Conservation (phyloP, 2,797 vertebrate genomes). For the Phrynocephalus forsythii region DNA sequence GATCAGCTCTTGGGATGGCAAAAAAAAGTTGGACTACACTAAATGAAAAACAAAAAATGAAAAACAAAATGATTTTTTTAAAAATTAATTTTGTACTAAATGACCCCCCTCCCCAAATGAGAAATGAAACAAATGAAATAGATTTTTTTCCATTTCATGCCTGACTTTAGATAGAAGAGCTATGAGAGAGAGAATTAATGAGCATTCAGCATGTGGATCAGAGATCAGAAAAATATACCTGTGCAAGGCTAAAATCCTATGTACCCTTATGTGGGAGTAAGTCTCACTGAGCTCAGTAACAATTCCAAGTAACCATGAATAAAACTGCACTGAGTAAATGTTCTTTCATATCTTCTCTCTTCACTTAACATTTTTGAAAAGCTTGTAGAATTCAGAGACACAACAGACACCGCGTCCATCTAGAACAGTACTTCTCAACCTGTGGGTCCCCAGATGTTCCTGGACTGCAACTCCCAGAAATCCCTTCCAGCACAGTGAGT, state of each 20-base stretch:
- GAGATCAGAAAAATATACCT: neutral
- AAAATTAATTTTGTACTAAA: no score
- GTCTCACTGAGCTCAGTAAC: neutral
- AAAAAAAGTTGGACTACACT: no score
- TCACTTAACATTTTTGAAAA: neutral
- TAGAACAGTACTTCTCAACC: no score
- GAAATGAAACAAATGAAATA: no score
- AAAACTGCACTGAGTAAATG: neutral
- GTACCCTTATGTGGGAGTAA: neutral
- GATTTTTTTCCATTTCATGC: no score
- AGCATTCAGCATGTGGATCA: neutral
- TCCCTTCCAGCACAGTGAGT: no score
- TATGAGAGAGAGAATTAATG: neutral
- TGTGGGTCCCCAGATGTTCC: no score
- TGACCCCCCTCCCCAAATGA: no score
- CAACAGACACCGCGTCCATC: neutral
- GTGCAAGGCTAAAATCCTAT: neutral
- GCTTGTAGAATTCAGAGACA: neutral
- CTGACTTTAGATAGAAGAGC: neutral
- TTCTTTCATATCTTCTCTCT: neutral
- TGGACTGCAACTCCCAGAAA: no score
- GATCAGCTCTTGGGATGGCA: no score
- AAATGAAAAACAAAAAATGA: no score
- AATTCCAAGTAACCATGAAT: neutral
- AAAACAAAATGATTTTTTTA: no score